phyloP scores from a whole-genome alignment of 2,888 invertebrate species.

The Lysandra coridon region DNA sequence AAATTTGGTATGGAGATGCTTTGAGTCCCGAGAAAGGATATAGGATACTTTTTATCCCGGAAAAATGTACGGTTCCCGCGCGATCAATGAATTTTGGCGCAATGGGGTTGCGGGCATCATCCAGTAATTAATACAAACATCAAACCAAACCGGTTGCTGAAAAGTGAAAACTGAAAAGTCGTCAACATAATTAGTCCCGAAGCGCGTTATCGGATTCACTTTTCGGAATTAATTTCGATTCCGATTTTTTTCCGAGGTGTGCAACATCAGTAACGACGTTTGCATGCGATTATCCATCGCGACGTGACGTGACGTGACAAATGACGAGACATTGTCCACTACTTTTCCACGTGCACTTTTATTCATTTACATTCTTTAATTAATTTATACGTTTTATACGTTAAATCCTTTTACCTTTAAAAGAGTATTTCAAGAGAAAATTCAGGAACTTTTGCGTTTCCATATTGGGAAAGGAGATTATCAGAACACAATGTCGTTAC shows the following conservation, averaged over 20 bases:
- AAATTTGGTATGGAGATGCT: too few relatives aligned
- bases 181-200: not conserved
- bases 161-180: constrained; percentile 15
- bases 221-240: constrained; percentile 23
- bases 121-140: not conserved
- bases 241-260: constrained; percentile 37
- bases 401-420: not conserved
- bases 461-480: not conserved
- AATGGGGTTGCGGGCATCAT: too few relatives aligned
- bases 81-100: too few relatives aligned
- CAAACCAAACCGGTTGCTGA: not conserved
- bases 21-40: too few relatives aligned
- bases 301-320: constrained; percentile 37
- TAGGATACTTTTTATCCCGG: too few relatives aligned
- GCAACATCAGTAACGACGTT: constrained; percentile 40
- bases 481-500: not conserved
- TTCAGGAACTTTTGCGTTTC: not conserved
- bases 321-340: constrained; percentile 42
- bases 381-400: not conserved
- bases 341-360: constrained; percentile 39
- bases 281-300: constrained; percentile 39
- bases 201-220: not conserved
- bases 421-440: not conserved
- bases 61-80: too few relatives aligned
- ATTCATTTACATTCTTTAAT: constrained; percentile 40